A percentile compares a stretch with the other conserved stretches of the same genome.
These are phyloP conservation scores for Parazoanthus darwini DNA, from an alignment of 92 coral and sea anemone species.

Conservation along the genomic window DNA sequence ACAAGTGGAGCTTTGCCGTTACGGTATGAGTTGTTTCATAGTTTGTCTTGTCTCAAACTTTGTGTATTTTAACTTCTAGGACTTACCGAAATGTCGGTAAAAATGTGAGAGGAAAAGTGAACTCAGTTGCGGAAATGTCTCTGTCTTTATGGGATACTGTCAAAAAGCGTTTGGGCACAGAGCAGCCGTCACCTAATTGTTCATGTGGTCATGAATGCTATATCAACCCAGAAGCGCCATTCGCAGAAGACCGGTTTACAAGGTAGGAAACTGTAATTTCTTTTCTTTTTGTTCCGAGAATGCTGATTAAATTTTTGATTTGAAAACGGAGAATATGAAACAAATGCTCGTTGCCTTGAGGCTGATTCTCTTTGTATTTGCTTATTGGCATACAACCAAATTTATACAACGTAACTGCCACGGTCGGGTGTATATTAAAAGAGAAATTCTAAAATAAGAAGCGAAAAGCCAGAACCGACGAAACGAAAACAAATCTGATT, in stretches of 20 bases:
- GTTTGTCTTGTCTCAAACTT: conserved; percentile 8
- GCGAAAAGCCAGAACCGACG: background rate
- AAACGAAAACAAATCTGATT: conserved; percentile 7
- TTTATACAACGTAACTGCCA: background rate
- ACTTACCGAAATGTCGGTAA: conserved; percentile 52
- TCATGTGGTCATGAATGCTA: conserved; percentile 54
- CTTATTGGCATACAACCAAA: background rate
- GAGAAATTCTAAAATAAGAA: background rate
- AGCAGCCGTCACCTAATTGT: conserved; percentile 59
- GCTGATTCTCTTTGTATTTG: background rate
- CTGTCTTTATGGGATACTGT: conserved; percentile 91
- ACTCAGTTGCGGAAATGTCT: conserved; percentile 46
- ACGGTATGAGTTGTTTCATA: background rate
- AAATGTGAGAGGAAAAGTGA: conserved; percentile 55
- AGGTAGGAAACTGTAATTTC: conserved; percentile 54
- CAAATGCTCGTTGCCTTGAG: background rate
- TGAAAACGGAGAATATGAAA: background rate
- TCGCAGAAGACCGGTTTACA: conserved; percentile 89
- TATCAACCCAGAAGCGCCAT: conserved; percentile 78
- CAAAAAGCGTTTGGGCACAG: conserved; percentile 70
- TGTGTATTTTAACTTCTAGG: conserved; percentile 42
- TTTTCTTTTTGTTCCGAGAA: conserved; percentile 7
- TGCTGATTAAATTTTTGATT: background rate
- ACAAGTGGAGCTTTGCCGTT: background rate
- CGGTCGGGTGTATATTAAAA: background rate